These are phyloP conservation scores for Heterodera filipjevi DNA, from an alignment of 2,888 invertebrate species.

Conservation along the genomic window DNA sequence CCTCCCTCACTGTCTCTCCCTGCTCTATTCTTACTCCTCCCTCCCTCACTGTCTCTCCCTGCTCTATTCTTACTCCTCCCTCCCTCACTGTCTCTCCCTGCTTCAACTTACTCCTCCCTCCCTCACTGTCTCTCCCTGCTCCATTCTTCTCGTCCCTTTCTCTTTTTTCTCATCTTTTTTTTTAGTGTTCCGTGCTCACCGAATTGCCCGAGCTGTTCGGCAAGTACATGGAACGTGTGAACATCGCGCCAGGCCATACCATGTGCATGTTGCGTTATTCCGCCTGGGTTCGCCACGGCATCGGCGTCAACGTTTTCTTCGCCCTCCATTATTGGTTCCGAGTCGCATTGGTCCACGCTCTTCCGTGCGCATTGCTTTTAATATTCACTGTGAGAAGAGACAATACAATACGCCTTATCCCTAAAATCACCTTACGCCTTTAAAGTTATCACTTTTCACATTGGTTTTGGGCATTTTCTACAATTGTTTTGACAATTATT, in stretches of 20 bases:
- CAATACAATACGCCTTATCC: too few species aligned
- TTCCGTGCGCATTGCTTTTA: constrained; percentile 1
- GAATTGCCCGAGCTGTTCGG: constrained; percentile 48
- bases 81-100: too few species aligned
- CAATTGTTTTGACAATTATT: too few species aligned
- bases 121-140: too few species aligned
- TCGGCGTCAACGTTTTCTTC: constrained; percentile 46
- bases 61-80: too few species aligned
- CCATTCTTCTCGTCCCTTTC: not conserved
- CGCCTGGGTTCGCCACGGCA: constrained; percentile 73
- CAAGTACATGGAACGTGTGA: constrained; percentile 36
- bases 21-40: too few species aligned
- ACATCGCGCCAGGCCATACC: constrained; percentile 29
- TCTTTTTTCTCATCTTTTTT: not conserved
- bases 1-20: too few species aligned
- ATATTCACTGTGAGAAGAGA: not conserved
- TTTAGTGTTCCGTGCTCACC: constrained; percentile 48
- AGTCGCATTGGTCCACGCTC: constrained; percentile 9
- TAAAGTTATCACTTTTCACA: too few species aligned
- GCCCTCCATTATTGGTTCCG: constrained; percentile 42
- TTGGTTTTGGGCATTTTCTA: too few species aligned
- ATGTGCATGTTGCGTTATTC: constrained; percentile 68
- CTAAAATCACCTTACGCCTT: too few species aligned
- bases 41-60: too few species aligned
- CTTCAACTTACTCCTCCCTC: not conserved